phyloP scores from a whole-genome alignment of 2,797 vertebrate species.

The Phrynocephalus guinanensis region DNA sequence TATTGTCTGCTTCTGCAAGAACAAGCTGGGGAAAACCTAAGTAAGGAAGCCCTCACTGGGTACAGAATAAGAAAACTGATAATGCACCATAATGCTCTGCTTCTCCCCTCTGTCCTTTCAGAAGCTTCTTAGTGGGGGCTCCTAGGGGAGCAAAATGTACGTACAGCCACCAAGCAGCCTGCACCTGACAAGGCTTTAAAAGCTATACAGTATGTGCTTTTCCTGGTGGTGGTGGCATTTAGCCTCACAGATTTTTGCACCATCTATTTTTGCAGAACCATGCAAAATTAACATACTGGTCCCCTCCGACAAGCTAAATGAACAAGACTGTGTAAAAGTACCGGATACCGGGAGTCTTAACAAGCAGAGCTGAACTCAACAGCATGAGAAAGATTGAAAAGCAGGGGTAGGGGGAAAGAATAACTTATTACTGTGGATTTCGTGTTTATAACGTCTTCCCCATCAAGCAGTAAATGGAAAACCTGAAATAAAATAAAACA shows the following conservation, averaged over 20 bases:
- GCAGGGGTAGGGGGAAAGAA: neutral
- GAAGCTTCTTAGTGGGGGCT: neutral
- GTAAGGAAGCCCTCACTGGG: neutral
- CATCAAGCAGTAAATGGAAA: neutral
- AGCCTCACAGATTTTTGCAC: neutral
- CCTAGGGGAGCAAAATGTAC: neutral
- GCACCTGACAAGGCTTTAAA: neutral
- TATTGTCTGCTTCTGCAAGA: conserved; percentile 29
- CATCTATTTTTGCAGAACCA: neutral
- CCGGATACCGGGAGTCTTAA: neutral
- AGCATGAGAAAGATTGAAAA: neutral
- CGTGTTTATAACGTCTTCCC: neutral
- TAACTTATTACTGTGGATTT: neutral
- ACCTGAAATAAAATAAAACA: neutral
- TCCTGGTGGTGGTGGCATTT: neutral
- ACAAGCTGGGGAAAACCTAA: neutral
- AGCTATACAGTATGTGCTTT: neutral
- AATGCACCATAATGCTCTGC: neutral
- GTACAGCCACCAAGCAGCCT: neutral
- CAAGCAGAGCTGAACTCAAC: neutral
- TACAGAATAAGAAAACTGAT: conserved; percentile 12
- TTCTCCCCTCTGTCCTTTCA: neutral
- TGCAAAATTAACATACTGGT: neutral
- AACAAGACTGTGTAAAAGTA: neutral
- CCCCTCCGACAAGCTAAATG: neutral